A percentile compares a stretch with the other conserved stretches of the same genome.
These are phyloP conservation scores for Eledona agricola DNA, from an alignment of 2,888 invertebrate species.

Conservation along the genomic window DNA sequence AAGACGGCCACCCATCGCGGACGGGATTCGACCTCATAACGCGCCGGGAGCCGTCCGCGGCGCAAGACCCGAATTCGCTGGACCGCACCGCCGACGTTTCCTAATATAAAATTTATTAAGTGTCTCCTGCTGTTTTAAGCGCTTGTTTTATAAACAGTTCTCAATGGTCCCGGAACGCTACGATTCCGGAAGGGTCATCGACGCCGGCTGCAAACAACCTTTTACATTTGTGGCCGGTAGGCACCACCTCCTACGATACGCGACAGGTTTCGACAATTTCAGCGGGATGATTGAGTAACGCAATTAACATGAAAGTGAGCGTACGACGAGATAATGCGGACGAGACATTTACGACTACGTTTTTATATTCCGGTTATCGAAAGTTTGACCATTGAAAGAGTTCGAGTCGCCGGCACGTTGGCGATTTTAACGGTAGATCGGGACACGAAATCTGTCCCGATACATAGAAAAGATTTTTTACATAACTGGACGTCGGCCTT, in stretches of 20 bases:
- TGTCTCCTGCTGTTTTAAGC: slow-evolving; percentile 32
- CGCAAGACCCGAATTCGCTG: no score
- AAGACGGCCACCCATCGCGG: slow-evolving; percentile 28
- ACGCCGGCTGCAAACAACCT: slow-evolving; percentile 29
- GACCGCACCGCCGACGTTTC: slow-evolving; percentile 16
- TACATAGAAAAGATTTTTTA: slow-evolving; percentile 24
- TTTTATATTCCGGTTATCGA: slow-evolving; percentile 18
- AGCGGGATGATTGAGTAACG: slow-evolving; percentile 24
- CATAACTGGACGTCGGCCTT: slow-evolving; percentile 26
- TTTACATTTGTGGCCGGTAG: slow-evolving; percentile 18
- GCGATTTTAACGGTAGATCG: slow-evolving; percentile 24
- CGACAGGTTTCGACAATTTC: slow-evolving; percentile 29
- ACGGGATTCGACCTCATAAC: neutral
- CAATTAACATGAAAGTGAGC: slow-evolving; percentile 33
- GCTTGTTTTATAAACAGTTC: slow-evolving; percentile 30
- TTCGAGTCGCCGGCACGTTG: slow-evolving; percentile 6
- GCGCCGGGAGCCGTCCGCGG: neutral
- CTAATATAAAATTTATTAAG: slow-evolving; percentile 33
- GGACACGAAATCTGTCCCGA: slow-evolving; percentile 8
- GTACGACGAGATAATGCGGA: slow-evolving; percentile 26
- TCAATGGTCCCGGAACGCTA: slow-evolving; percentile 29
- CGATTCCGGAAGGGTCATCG: slow-evolving; percentile 33
- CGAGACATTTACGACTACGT: slow-evolving; percentile 26
- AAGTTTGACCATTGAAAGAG: slow-evolving; percentile 21
- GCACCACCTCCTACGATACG: slow-evolving; percentile 18